phyloP scores from a whole-genome alignment of 23 tunicate species.

The Ascidia mentula region DNA sequence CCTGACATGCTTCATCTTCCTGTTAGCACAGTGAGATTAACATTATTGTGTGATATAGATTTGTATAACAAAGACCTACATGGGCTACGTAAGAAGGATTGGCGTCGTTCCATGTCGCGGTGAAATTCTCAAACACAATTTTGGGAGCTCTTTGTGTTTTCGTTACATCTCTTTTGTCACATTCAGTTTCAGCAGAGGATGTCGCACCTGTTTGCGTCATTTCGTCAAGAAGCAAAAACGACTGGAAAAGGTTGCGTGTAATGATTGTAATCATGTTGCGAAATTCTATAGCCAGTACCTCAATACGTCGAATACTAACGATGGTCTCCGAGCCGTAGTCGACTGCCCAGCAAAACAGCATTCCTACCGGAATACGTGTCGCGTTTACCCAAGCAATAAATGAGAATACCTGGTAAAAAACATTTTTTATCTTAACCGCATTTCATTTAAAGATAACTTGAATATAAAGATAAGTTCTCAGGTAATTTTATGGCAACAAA shows the following conservation, averaged over 20 bases:
- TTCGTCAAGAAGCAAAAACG: constrained; percentile 23
- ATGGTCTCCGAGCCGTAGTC: background rate
- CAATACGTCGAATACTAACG: background rate
- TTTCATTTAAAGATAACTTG: no score
- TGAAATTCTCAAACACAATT: background rate
- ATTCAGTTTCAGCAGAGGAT: background rate
- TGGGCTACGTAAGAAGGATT: background rate
- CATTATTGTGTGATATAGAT: background rate
- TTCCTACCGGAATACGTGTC: background rate
- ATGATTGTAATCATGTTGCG: background rate
- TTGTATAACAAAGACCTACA: background rate
- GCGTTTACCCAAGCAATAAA: no score
- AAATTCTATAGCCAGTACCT: background rate
- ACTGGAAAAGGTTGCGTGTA: background rate
- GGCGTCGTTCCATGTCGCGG: constrained; percentile 35
- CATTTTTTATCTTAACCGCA: no score
- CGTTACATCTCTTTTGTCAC: no score
- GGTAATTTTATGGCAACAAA: no score
- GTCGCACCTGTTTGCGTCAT: background rate
- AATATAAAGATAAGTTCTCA: no score
- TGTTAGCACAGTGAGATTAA: background rate
- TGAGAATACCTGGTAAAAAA: no score
- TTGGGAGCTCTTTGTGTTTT: background rate
- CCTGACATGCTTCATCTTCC: background rate
- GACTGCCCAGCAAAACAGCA: background rate